Percentiles rank a stretch among this genome's conserved stretches.
Evolutionary conservation across 2,113 vertebrate species (phyloP).

Genomic region (Anolis sagrei): DNA sequence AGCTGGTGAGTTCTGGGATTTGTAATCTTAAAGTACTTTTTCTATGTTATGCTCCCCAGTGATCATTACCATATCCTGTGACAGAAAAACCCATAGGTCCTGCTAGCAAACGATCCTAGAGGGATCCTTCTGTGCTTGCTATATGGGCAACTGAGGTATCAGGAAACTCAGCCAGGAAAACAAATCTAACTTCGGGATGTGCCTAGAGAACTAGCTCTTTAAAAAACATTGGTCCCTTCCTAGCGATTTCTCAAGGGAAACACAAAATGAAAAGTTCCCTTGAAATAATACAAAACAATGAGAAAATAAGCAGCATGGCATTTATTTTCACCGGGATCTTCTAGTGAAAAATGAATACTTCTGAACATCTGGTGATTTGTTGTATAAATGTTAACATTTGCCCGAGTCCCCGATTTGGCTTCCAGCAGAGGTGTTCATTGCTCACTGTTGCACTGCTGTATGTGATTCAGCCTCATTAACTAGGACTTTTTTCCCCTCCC

Average conservation of each 20-base stretch:
- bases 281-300: conserved; percentile 28
- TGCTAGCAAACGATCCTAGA: too few species aligned
- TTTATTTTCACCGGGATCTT: conserved; percentile 23
- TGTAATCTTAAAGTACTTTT: too few species aligned
- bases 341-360: conserved; percentile 36
- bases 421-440: conserved; percentile 36
- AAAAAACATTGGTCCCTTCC: not conserved
- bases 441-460: conserved; percentile 31
- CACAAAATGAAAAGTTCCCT: not conserved
- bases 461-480: conserved; percentile 38
- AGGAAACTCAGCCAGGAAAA: not conserved
- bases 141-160: too few species aligned
- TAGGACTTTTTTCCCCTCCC: conserved; percentile 3
- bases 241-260: conserved; percentile 7
- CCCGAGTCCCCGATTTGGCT: conserved; percentile 29
- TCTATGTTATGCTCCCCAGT: too few species aligned
- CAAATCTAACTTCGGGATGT: not conserved
- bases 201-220: not conserved
- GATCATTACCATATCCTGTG: too few species aligned
- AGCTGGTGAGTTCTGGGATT: too few species aligned
- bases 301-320: conserved; percentile 20
- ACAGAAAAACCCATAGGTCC: too few species aligned
- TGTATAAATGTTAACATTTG: conserved; percentile 49
- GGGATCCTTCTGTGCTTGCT: too few species aligned
- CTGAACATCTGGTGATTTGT: conserved; percentile 35